Evolutionary conservation across 2,797 vertebrate species (phyloP).

Genomic region (Megalops cyprinoides): DNA sequence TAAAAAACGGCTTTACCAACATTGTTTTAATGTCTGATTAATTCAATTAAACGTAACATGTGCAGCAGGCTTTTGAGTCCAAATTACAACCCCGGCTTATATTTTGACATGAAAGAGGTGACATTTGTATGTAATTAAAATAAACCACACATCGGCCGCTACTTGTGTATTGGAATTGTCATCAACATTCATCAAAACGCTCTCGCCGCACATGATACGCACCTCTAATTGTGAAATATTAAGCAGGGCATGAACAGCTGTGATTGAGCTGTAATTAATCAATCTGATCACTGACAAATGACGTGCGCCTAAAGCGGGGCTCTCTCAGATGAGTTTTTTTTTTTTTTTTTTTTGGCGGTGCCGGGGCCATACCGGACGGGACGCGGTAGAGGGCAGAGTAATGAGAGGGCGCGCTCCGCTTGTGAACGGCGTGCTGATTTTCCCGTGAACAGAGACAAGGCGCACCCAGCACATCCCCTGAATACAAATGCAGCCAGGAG

Average conservation of each 20-base stretch:
- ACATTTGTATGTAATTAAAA: slow-evolving; percentile 16
- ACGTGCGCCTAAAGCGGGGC: background rate
- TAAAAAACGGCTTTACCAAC: background rate
- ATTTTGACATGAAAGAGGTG: slow-evolving; percentile 11
- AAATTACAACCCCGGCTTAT: slow-evolving; percentile 11
- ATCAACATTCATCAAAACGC: background rate
- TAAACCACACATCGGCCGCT: background rate
- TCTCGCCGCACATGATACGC: background rate
- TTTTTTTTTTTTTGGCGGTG: background rate
- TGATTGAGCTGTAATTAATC: slow-evolving; percentile 17
- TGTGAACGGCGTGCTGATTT: background rate
- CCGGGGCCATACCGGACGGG: background rate
- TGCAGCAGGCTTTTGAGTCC: slow-evolving; percentile 22
- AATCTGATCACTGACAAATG: background rate
- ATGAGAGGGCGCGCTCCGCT: slow-evolving; percentile 2
- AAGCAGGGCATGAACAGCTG: slow-evolving; percentile 9
- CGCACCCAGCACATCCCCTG: background rate
- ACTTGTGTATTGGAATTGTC: background rate
- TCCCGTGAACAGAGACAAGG: background rate
- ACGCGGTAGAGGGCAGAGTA: background rate
- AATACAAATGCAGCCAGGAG: slow-evolving; percentile 21
- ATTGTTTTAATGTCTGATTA: background rate
- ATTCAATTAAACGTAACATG: slow-evolving; percentile 16
- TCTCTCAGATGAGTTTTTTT: background rate
- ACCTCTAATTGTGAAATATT: slow-evolving; percentile 21